Evolutionary conservation across 2,888 invertebrate genomes (phyloP).

Genomic region (Nephrotoma flavescens): DNA sequence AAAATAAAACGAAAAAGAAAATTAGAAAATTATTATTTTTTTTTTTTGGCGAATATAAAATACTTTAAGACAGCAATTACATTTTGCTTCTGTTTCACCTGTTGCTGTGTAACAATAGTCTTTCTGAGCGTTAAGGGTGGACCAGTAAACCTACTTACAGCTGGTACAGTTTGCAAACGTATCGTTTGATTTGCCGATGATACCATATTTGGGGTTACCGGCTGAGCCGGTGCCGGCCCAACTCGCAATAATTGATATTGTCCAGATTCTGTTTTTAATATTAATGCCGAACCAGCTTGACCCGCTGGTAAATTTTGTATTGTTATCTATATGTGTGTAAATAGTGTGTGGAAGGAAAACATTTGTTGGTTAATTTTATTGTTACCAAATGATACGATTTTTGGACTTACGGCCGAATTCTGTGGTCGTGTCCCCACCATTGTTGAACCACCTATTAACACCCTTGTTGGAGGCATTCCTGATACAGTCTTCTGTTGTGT

Average conservation of each 20-base stretch:
- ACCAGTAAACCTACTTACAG: constrained; percentile 65
- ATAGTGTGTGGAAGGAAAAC: background rate
- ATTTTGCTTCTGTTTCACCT: constrained; percentile 31
- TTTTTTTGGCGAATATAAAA: background rate
- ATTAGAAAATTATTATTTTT: background rate
- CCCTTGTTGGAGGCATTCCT: constrained; percentile 61
- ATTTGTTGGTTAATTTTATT: background rate
- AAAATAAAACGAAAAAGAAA: background rate
- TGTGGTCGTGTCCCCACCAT: constrained; percentile 69
- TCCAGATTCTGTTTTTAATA: constrained; percentile 94
- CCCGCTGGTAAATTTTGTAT: constrained; percentile 75
- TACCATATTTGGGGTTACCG: constrained; percentile 33
- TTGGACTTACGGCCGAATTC: constrained; percentile 42
- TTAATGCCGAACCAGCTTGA: constrained; percentile 72
- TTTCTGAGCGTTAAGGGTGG: constrained; percentile 45
- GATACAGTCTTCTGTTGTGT: constrained; percentile 62
- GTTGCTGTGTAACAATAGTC: constrained; percentile 35
- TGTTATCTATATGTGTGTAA: constrained; percentile 51
- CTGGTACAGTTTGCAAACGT: constrained; percentile 74
- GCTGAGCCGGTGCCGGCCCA: constrained; percentile 58
- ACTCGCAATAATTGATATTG: constrained; percentile 86
- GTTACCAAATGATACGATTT: background rate
- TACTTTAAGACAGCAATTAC: constrained; percentile 18
- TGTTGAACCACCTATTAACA: constrained; percentile 69
- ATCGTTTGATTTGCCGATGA: constrained; percentile 54